Percentiles rank a stretch among this genome's conserved stretches.
Conservation (phyloP, 2,113 vertebrate genomes). For the Microtus pennsylvanicus region DNA sequence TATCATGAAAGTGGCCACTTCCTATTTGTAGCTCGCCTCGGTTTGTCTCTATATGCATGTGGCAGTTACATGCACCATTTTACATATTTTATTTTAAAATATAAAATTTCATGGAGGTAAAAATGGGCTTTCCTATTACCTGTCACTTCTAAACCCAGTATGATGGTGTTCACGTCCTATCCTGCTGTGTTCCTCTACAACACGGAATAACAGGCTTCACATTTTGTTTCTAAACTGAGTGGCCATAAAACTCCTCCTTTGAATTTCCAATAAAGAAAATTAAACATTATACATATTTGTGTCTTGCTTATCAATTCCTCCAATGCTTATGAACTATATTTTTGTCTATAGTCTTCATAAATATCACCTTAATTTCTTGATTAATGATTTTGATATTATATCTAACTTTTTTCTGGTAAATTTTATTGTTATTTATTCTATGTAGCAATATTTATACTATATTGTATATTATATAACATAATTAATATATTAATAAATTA, state of each 20-base stretch:
- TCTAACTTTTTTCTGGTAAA: neutral
- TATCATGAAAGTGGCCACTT: neutral
- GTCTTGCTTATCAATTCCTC: neutral
- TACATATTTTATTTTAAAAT: neutral
- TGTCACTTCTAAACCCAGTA: neutral
- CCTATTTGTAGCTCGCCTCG: neutral
- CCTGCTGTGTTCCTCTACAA: neutral
- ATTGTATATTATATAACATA: neutral
- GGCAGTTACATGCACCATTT: neutral
- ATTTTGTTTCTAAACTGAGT: neutral
- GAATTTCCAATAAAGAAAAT: neutral
- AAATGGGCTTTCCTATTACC: neutral
- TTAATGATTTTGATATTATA: neutral
- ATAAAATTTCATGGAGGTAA: neutral
- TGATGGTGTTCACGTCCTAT: neutral
- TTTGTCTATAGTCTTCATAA: neutral
- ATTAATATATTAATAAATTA: neutral
- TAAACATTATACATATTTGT: neutral
- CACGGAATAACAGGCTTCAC: neutral
- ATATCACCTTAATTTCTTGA: neutral
- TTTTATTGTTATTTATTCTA: neutral
- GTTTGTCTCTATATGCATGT: neutral
- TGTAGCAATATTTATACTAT: neutral
- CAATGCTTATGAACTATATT: constrained; percentile 3
- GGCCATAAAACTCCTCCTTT: neutral